Base-by-base conservation (phyloP, 2,797 vertebrate genomes). In the Gadopsis marmoratus region DNA sequence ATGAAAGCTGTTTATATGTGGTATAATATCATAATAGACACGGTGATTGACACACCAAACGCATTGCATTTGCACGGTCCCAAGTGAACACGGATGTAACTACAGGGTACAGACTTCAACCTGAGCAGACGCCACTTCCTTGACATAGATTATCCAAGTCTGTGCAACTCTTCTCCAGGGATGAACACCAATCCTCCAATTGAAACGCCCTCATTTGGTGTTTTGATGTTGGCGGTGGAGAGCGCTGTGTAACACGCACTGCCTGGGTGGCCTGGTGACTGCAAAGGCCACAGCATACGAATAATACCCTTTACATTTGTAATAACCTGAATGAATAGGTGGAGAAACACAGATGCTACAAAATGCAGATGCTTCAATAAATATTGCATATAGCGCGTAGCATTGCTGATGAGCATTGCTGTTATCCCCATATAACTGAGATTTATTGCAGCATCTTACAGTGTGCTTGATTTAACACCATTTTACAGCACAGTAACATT, bases 401-500 rank as follows among this genome's bases (percentile, higher is more conserved):
- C 19, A 58, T 3, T 37, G 33, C 54, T 50, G 33, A 33, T 43
- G 21, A 29, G 19, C n/a, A n/a, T n/a, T n/a, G n/a, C n/a, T 50
- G 10, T 45, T 12, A 33, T 21, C 3, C 4, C 10, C 43, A 41
- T 43, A 7, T 39, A 37, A 39, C 17, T 48, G 56, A 62, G 21
- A 56, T 61, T 4, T 10, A 7, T 61, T 66, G n/a, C 50, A 68
- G 45, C 21, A 53, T 62, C 7, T 43, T 55, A 0, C 29, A 26
- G 33, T 4, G 0, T 71, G 10, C 59, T 37, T 55, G 55, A 71
- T 55, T 48, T 16, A 26, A 31, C 62, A 60, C 41, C 2, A 65
- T 53, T 71, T 53, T 66, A 61, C 48, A 68, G 19, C 7, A 37
- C 35, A 35, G 51, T 26, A 51, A 71, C 26, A 58, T 37, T 61